Percentiles rank a stretch among this genome's conserved stretches.
phyloP scores from a whole-genome alignment of 2,888 invertebrate species.

The Amblyjoppa fuscipennis region DNA sequence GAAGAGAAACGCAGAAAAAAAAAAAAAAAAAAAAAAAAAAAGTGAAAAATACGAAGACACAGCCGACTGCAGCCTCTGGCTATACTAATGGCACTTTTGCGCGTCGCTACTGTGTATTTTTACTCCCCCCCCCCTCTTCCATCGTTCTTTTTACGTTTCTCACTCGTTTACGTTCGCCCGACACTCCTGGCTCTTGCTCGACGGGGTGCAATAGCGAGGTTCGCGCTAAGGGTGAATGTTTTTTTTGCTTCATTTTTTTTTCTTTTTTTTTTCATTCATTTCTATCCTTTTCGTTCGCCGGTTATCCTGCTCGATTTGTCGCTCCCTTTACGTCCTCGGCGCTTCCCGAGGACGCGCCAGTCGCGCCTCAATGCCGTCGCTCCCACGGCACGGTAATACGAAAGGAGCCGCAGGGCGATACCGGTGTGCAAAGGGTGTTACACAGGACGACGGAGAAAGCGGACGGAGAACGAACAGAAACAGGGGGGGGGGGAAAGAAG shows the following conservation, averaged over 20 bases:
- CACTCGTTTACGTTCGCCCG: slow-evolving; percentile 30
- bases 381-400: slow-evolving; percentile 26
- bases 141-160: slow-evolving; percentile 19
- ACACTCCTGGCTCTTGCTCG: slow-evolving; percentile 9
- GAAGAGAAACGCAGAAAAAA: background rate
- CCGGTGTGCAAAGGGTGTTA: slow-evolving; percentile 18
- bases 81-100: slow-evolving; percentile 65
- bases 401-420: slow-evolving; percentile 25
- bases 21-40: slow-evolving; percentile 10
- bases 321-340: background rate
- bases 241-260: slow-evolving; percentile 25
- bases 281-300: background rate
- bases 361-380: slow-evolving; percentile 33
- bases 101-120: slow-evolving; percentile 45
- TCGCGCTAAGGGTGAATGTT: slow-evolving; percentile 43
- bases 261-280: slow-evolving; percentile 11
- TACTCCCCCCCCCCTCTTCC: background rate
- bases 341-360: slow-evolving; percentile 16
- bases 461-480: slow-evolving; percentile 26
- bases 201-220: slow-evolving; percentile 15
- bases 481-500: slow-evolving; percentile 29
- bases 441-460: slow-evolving; percentile 60
- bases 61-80: slow-evolving; percentile 49
- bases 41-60: slow-evolving; percentile 34
- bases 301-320: slow-evolving; percentile 11